Evolutionary conservation across 2,113 vertebrate species (phyloP).

Genomic region (Oryzias curvinotus): DNA sequence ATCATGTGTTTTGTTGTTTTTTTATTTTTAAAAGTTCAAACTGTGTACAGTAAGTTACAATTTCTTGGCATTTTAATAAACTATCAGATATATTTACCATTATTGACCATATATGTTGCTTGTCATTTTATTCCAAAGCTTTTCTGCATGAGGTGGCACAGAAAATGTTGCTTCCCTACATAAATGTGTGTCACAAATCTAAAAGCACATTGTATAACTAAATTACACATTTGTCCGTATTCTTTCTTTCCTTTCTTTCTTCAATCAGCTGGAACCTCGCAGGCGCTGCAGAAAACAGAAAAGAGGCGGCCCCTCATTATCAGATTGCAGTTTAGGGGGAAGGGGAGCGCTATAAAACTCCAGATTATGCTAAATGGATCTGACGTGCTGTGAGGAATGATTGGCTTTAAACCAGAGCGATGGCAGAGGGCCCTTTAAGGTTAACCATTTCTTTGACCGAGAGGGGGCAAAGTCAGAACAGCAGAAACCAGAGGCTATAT

Average conservation of each 20-base stretch:
- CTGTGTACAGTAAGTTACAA: too few relatives aligned
- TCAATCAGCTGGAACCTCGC: background rate
- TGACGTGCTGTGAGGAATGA: slow-evolving; percentile 35
- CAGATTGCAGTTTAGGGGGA: slow-evolving; percentile 13
- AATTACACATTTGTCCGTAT: background rate
- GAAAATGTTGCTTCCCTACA: background rate
- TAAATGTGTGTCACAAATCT: background rate
- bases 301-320: slow-evolving; percentile 26
- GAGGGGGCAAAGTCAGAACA: slow-evolving; percentile 22
- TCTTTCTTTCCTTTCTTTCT: background rate
- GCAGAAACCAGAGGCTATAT: slow-evolving; percentile 32
- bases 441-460: slow-evolving; percentile 32
- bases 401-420: slow-evolving; percentile 20
- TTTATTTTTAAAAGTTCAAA: too few relatives aligned
- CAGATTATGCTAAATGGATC: slow-evolving; percentile 31
- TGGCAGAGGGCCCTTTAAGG: slow-evolving; percentile 19
- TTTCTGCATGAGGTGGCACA: background rate
- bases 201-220: background rate
- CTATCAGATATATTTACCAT: too few relatives aligned
- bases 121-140: too few relatives aligned
- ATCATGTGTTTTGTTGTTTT: too few relatives aligned
- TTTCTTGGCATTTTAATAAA: too few relatives aligned
- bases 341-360: slow-evolving; percentile 1
- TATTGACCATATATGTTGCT: too few relatives aligned
- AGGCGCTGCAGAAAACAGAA: background rate